These are phyloP conservation scores for Anguilla marmorata DNA, from an alignment of 2,797 vertebrate species.

Conservation along the genomic window DNA sequence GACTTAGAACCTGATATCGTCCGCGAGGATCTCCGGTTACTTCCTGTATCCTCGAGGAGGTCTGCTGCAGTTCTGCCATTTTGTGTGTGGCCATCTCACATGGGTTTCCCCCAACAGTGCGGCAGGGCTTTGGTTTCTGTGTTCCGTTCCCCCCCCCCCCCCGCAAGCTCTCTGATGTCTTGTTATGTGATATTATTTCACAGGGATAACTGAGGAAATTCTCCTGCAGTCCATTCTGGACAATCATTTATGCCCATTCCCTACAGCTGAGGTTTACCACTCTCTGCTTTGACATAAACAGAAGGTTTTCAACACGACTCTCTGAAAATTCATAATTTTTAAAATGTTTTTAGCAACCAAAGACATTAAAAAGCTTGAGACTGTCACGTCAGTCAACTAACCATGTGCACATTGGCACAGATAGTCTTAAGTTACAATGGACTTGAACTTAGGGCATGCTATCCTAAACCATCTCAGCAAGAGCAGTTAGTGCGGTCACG, in stretches of 20 bases:
- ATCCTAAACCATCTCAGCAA: neutral
- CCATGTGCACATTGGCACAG: neutral
- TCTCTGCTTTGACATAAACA: slow-evolving; percentile 39
- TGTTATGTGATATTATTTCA: slow-evolving; percentile 52
- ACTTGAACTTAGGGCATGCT: neutral
- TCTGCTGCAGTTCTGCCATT: neutral
- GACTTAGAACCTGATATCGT: neutral
- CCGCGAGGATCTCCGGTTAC: neutral
- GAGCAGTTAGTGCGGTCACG: neutral
- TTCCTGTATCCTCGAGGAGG: neutral
- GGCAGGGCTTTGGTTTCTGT: neutral
- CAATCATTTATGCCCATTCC: slow-evolving; percentile 49
- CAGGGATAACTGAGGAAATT: slow-evolving; percentile 32
- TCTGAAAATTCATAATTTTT: neutral
- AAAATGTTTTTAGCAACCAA: neutral
- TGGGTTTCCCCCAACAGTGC: neutral
- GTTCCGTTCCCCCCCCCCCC: neutral
- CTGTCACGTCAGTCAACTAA: neutral
- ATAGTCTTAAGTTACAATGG: neutral
- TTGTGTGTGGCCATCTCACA: slow-evolving; percentile 18
- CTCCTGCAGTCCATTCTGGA: neutral
- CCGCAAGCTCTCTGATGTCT: slow-evolving; percentile 37
- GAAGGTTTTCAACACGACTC: neutral
- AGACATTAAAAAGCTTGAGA: neutral
- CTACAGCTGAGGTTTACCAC: slow-evolving; percentile 38